phyloP scores from a whole-genome alignment of 1,140 invertebrate genomes.

The Eumaeus atala region DNA sequence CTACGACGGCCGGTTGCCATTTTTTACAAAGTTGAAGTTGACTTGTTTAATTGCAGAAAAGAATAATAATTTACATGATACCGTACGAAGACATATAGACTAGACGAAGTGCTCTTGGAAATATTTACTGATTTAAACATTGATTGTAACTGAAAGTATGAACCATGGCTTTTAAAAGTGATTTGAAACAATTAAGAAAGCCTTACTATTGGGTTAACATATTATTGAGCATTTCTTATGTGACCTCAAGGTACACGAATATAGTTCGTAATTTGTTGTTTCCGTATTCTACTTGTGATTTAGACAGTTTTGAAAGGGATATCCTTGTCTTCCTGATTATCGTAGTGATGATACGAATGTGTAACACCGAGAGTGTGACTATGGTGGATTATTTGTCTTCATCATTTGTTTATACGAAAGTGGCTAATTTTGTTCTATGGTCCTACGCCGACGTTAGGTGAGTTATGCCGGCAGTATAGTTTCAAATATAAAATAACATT shows the following conservation, averaged over 20 bases:
- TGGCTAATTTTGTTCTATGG: slow-evolving; percentile 95
- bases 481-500: not conserved
- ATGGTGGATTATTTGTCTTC: slow-evolving; percentile 93
- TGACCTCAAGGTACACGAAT: slow-evolving; percentile 82
- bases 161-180: slow-evolving; percentile 81
- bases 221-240: slow-evolving; percentile 87
- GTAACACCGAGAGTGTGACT: slow-evolving; percentile 91
- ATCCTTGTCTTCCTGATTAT: slow-evolving; percentile 96
- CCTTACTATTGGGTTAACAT: slow-evolving; percentile 93
- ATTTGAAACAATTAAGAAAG: slow-evolving; percentile 82
- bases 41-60: too few species aligned
- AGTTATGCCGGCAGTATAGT: slow-evolving; percentile 19
- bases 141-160: too few species aligned
- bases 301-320: slow-evolving; percentile 94
- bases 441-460: slow-evolving; percentile 90
- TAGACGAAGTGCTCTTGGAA: too few species aligned
- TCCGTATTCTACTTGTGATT: slow-evolving; percentile 82
- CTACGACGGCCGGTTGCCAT: too few species aligned
- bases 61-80: too few species aligned
- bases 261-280: slow-evolving; percentile 83
- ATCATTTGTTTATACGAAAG: slow-evolving; percentile 95
- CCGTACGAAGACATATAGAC: too few species aligned
- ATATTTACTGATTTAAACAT: too few species aligned
- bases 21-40: too few species aligned
- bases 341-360: slow-evolving; percentile 92